Base-by-base conservation (phyloP, 2,888 invertebrate genomes). In the Shargacucullia verbasci region DNA sequence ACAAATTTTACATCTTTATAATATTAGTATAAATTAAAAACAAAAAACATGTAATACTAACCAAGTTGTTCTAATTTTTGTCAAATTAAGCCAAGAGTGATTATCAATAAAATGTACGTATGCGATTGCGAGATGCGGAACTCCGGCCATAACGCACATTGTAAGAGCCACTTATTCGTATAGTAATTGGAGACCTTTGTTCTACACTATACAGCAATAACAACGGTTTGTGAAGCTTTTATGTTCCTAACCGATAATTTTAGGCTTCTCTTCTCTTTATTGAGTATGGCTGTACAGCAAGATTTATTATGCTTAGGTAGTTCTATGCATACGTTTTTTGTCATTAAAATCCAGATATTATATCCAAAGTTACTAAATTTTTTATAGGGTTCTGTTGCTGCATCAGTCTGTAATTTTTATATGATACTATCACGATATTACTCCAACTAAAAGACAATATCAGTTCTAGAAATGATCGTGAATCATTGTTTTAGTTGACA, bases 181-280 rank as follows among this genome's bases (percentile, higher is more conserved):
- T 44, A 44, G 64, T 66, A 64, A 66, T 65, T 66, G 70, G 65
- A 66, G 43, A 50, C 43, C 49, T 70, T 70, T 70, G 70, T 65
- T 70, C 57, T 43, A 46, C 27, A 49, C 37, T 63, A 34, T 54
- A 14, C 13, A 56, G 40, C 45, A 48, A 63, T 45, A 37, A 41
- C 45, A 38, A 39, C 31, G 25, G 43, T 62, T 69, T 6, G 43
- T 53, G 27, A 38, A 49, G 15, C 35, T 47, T 34, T 20, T 20
- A 34, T 37, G 25, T 13, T n/a, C n/a, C 25, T 45, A 35, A 14
- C 31, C 25, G 20, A 34, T 35, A 20, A 44, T 45, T 35, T 33
- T 7, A 45, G 8, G 44, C n/a, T 20, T 45, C 25, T 34, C 9
- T n/a, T 34, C 20, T 12, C 8, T 14, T 35, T 46, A 12, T 13